These are phyloP conservation scores for Ammodytes dubius DNA, from an alignment of 2,113 vertebrate genomes.

Conservation along the genomic window DNA sequence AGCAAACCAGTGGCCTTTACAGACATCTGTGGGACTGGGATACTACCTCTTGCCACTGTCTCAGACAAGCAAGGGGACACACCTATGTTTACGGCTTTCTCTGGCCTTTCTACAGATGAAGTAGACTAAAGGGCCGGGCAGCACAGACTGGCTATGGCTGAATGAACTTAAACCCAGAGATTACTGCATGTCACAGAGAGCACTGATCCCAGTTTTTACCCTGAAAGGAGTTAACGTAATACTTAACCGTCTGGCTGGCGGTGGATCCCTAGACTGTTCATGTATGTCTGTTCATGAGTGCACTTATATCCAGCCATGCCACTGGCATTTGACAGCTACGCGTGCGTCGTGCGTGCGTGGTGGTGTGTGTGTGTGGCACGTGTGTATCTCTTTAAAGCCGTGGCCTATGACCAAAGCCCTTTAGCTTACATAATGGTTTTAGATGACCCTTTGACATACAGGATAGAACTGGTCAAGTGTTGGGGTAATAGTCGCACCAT, in stretches of 20 bases:
- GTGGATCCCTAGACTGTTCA: constrained; percentile 23
- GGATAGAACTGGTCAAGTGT: background rate
- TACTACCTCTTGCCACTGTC: constrained; percentile 22
- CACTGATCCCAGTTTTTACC: too few relatives aligned
- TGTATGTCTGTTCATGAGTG: constrained; percentile 32
- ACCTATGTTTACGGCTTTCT: constrained; percentile 1
- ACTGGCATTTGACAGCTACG: constrained; percentile 35
- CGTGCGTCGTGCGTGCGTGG: too few relatives aligned
- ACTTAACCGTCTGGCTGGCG: constrained; percentile 58
- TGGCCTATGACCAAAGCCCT: constrained; percentile 50
- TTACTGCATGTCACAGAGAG: too few relatives aligned
- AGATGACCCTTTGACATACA: constrained; percentile 50
- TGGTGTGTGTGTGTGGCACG: background rate
- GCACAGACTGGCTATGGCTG: constrained; percentile 23
- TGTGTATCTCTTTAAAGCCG: constrained; percentile 41
- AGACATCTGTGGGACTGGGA: constrained; percentile 33
- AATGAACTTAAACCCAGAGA: constrained; percentile 35
- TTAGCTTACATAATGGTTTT: constrained; percentile 66
- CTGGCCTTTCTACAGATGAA: constrained; percentile 5
- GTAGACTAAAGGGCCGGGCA: background rate
- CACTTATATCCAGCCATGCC: constrained; percentile 14
- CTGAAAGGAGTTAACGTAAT: constrained; percentile 59
- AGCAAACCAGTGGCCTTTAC: constrained; percentile 26
- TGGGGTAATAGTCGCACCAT: constrained; percentile 17
- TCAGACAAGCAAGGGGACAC: constrained; percentile 31